Percentiles rank a stretch among this genome's conserved stretches.
These are phyloP conservation scores for Cerastis leucographa DNA, from an alignment of 2,888 invertebrate species.

Conservation along the genomic window DNA sequence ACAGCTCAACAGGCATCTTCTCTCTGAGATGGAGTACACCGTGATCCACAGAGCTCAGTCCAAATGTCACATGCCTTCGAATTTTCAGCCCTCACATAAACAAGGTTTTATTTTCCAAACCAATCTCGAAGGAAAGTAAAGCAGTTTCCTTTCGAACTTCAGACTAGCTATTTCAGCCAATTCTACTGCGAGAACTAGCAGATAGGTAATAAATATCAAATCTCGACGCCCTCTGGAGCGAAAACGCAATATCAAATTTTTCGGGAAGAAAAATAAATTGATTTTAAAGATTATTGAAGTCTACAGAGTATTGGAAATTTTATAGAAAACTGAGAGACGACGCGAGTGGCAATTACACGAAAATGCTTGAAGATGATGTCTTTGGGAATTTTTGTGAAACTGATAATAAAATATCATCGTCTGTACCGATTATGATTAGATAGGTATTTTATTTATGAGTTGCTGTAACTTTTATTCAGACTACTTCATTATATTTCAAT, in stretches of 20 bases:
- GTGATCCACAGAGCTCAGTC: background rate
- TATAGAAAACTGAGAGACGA: background rate
- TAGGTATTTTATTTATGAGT: slow-evolving; percentile 11
- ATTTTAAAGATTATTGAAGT: slow-evolving; percentile 46
- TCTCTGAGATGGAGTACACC: too few relatives aligned
- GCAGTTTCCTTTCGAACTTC: background rate
- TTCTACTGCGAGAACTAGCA: slow-evolving; percentile 6
- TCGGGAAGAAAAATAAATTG: slow-evolving; percentile 50
- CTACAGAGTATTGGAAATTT: slow-evolving; percentile 27
- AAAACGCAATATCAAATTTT: slow-evolving; percentile 48
- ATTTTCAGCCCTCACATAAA: background rate
- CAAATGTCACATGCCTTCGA: background rate
- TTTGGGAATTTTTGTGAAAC: background rate
- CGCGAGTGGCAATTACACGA: background rate
- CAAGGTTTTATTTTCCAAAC: background rate
- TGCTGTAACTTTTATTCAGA: background rate
- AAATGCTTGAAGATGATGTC: background rate
- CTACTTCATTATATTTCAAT: background rate
- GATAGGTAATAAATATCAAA: slow-evolving; percentile 46
- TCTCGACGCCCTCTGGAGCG: slow-evolving; percentile 32
- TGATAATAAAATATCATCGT: slow-evolving; percentile 11
- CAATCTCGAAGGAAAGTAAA: background rate
- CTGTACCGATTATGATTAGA: slow-evolving; percentile 22
- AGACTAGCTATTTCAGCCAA: slow-evolving; percentile 13
- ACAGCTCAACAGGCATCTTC: too few relatives aligned